These are phyloP conservation scores for Carlito syrichta DNA, from an alignment of 2,113 vertebrate genomes.

Conservation along the genomic window DNA sequence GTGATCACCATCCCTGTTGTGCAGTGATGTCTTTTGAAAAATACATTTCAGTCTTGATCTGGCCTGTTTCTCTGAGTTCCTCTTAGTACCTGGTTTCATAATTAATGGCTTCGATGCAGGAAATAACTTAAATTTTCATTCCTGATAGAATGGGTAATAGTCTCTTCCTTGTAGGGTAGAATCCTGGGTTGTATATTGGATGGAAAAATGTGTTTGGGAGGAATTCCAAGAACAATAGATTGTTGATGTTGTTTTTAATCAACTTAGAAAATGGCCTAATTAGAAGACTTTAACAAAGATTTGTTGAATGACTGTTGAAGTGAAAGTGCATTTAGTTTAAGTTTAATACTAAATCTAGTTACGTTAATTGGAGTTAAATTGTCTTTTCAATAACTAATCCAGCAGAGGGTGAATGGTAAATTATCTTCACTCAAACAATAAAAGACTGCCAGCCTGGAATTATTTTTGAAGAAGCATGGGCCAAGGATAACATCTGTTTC, in stretches of 20 bases:
- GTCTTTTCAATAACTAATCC: constrained; percentile 67
- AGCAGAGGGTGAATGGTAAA: constrained; percentile 52
- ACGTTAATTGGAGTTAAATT: constrained; percentile 63
- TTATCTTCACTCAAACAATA: constrained; percentile 63
- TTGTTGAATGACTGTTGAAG: constrained; percentile 26
- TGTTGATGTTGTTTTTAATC: background rate
- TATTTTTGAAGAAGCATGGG: constrained; percentile 36
- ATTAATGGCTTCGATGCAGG: rapidly evolving
- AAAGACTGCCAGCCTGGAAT: constrained; percentile 48
- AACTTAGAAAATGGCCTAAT: constrained; percentile 44
- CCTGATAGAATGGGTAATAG: rapidly evolving
- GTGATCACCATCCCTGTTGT: rapidly evolving
- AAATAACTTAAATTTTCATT: background rate
- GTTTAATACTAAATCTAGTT: constrained; percentile 62
- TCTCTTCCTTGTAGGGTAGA: too few species aligned
- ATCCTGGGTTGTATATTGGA: rapidly evolving
- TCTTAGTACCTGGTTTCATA: background rate
- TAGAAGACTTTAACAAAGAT: constrained; percentile 1
- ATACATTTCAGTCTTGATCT: background rate
- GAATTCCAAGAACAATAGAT: background rate
- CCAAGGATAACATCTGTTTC: background rate
- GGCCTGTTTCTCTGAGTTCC: background rate
- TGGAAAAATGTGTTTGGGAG: background rate
- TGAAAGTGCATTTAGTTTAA: constrained; percentile 24
- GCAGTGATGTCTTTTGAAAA: background rate